These are phyloP conservation scores for Castor canadensis DNA, from an alignment of 2,113 vertebrate species.

Conservation along the genomic window DNA sequence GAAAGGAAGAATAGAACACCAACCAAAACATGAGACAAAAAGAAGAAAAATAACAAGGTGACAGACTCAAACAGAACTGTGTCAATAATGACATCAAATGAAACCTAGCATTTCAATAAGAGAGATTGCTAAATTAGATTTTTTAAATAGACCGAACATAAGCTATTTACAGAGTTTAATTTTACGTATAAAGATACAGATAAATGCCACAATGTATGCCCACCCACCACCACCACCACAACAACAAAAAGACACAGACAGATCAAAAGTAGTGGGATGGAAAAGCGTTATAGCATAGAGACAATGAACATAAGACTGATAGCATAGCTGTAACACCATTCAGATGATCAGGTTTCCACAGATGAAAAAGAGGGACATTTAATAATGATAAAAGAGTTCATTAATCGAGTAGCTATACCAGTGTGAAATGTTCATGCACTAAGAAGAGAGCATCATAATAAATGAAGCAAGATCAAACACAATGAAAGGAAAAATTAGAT, in stretches of 20 bases:
- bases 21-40: not conserved
- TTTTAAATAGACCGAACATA: not conserved
- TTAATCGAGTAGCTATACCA: not conserved
- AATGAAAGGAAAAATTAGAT: not conserved
- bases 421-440: not conserved
- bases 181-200: too few relatives aligned
- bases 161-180: not conserved
- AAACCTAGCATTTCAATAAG: not conserved
- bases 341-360: not conserved
- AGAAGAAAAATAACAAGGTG: not conserved
- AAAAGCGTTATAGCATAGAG: not conserved
- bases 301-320: not conserved
- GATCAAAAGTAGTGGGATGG: not conserved
- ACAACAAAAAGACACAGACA: not conserved
- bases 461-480: not conserved
- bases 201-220: too few relatives aligned
- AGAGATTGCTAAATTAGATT: not conserved
- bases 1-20: not conserved
- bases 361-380: too few relatives aligned
- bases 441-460: not conserved
- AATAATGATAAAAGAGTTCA: not conserved
- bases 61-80: not conserved
- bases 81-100: not conserved
- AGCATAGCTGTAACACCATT: not conserved
- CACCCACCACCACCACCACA: too few relatives aligned